Conservation (phyloP, 2,888 invertebrate genomes). For the Exocentrus adspersus region DNA sequence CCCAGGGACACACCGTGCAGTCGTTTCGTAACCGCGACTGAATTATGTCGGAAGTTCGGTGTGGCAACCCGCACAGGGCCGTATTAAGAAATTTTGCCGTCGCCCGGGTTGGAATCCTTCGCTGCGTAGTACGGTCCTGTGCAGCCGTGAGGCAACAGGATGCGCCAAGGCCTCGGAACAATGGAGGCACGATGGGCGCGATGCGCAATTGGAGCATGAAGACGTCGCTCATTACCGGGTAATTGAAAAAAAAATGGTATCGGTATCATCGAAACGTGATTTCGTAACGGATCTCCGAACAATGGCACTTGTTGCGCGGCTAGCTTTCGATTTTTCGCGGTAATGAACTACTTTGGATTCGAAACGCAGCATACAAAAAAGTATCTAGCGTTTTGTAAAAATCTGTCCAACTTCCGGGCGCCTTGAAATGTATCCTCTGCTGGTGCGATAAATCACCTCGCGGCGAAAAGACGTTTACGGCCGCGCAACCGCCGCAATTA, state of each 20-base stretch:
- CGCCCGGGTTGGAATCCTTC: too few species aligned
- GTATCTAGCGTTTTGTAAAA: too few species aligned
- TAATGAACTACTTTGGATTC: too few species aligned
- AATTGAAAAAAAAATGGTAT: constrained; percentile 27
- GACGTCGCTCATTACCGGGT: constrained; percentile 30
- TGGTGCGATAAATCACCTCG: too few species aligned
- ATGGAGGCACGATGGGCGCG: constrained; percentile 38
- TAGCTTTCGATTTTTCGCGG: not conserved
- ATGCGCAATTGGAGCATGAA: constrained; percentile 39
- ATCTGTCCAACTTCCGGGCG: too few species aligned
- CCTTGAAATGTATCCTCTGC: too few species aligned
- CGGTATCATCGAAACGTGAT: constrained; percentile 14
- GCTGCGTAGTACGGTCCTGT: too few species aligned
- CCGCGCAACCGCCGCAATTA: too few species aligned
- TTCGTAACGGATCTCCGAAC: not conserved
- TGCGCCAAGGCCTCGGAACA: constrained; percentile 38
- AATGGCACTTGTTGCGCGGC: not conserved
- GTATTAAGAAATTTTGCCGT: too few species aligned
- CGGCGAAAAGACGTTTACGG: too few species aligned
- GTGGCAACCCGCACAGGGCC: constrained; percentile 21
- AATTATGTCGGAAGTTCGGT: constrained; percentile 32
- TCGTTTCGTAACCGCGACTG: constrained; percentile 24
- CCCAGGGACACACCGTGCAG: constrained; percentile 23
- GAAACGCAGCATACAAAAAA: too few species aligned
- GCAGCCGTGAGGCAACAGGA: constrained; percentile 40